phyloP scores from a whole-genome alignment of 1,140 invertebrate genomes.

The Musca domestica region DNA sequence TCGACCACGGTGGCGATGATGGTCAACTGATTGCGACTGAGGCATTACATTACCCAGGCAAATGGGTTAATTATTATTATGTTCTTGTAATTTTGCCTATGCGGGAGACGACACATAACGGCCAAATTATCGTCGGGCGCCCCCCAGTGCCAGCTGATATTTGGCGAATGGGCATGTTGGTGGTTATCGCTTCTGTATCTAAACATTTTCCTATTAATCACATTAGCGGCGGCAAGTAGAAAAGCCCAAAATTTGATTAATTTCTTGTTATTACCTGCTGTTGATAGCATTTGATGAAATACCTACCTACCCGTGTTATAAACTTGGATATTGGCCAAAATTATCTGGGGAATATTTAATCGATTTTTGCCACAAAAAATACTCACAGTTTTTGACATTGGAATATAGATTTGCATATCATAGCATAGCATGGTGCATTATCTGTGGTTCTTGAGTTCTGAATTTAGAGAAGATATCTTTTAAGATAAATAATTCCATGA shows the following conservation, averaged over 20 bases:
- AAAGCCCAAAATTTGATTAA: constrained; percentile 7
- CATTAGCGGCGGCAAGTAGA: constrained; percentile 6
- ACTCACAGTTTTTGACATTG: too few species aligned
- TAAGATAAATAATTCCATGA: too few species aligned
- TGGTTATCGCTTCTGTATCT: neutral
- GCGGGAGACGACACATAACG: neutral
- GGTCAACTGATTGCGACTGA: neutral
- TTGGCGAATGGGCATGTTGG: neutral
- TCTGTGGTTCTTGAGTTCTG: too few species aligned
- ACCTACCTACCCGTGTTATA: too few species aligned
- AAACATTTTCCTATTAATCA: neutral
- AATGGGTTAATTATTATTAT: constrained; percentile 14
- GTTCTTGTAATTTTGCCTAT: too few species aligned
- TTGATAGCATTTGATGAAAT: neutral
- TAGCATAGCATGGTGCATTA: too few species aligned
- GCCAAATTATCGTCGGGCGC: neutral
- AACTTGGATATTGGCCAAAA: too few species aligned
- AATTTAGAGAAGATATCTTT: too few species aligned
- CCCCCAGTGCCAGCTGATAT: constrained; percentile 4
- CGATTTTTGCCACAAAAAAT: too few species aligned
- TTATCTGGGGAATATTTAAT: too few species aligned
- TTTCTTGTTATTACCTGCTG: neutral
- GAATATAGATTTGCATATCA: too few species aligned
- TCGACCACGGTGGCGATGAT: too few species aligned
- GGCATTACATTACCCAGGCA: neutral